These are phyloP conservation scores for Xerus inauris DNA, from an alignment of 2,113 vertebrate genomes.

Conservation along the genomic window DNA sequence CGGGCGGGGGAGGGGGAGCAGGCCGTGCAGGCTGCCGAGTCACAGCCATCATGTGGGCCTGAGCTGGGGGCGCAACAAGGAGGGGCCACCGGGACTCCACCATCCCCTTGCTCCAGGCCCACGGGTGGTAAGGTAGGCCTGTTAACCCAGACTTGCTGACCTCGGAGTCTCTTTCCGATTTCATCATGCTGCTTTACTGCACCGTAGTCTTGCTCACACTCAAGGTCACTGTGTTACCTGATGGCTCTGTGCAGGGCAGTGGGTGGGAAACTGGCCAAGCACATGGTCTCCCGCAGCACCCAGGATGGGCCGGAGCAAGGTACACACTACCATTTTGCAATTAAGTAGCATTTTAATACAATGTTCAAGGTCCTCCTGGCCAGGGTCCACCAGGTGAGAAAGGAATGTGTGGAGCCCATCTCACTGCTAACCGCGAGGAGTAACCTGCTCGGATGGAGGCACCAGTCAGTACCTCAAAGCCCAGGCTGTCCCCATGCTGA, in stretches of 20 bases:
- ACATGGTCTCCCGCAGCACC: background rate
- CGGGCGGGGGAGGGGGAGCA: background rate
- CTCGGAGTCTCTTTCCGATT: too few relatives aligned
- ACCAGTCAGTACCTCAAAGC: background rate
- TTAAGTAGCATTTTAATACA: background rate
- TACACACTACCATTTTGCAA: background rate
- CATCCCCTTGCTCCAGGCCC: background rate
- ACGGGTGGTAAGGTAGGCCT: too few relatives aligned
- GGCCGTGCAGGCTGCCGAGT: background rate
- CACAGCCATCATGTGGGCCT: background rate
- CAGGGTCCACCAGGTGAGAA: background rate
- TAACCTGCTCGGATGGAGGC: too few relatives aligned
- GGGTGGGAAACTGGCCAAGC: background rate
- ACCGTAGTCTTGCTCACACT: background rate
- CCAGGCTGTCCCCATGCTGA: background rate
- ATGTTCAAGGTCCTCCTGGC: background rate
- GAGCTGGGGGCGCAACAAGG: background rate
- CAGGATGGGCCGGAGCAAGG: background rate
- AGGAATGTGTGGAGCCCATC: background rate
- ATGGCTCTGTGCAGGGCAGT: background rate
- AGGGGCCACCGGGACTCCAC: background rate
- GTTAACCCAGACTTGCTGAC: background rate
- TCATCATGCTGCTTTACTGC: background rate
- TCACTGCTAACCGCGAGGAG: background rate
- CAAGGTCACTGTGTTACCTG: background rate